Base-by-base conservation (phyloP, 2,888 invertebrate species). In the Congeria kusceri region DNA sequence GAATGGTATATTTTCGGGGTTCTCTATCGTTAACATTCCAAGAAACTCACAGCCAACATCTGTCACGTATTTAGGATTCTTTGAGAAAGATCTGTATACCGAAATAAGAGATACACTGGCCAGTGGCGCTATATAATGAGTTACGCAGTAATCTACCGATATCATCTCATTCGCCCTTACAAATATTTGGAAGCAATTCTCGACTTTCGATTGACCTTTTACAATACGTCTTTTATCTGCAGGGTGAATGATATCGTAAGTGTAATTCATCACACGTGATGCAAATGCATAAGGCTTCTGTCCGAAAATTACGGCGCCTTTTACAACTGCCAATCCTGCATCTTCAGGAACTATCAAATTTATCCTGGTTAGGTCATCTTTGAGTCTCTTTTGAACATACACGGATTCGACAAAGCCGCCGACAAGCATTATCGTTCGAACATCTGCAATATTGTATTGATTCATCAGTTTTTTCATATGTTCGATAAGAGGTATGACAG, bases 251-350 rank as follows among this genome's bases (percentile, higher is more conserved):
- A 25, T 53, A 1, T 20, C 53, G 25, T 53, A 53, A 1, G 53
- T 53, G 53, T 53, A 53, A 3, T 53, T 53, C 53, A 53, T 13
- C 1, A 23, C 25, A 20, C 53, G 20, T 20, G 53, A 53, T 20
- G 53, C 5, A 25, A 53, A 20, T n/a, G n/a, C n/a, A 9, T 20
- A 20, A 25, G 53, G 53, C 5, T 18, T 53, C 23, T 53, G 53
- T 53, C 53, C 53, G 25, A 53, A 53, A 20, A 20, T 53, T 53
- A 53, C 53, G 1, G 53, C 53, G 53, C 53, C 53, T 53, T 53
- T 53, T 9, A 53, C 20, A 20, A 53, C 53, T 11, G 53, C 53
- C 23, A 53, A 25, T 20, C 53, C 53, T 9, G 53, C 53, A 9
- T 53, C 53, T 5, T 20, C 3, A 53, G 53, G 53, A 20, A 53